Percentiles rank a stretch among this genome's conserved stretches.
phyloP scores from a whole-genome alignment of 2,797 vertebrate species.

The Pangasius macronema region DNA sequence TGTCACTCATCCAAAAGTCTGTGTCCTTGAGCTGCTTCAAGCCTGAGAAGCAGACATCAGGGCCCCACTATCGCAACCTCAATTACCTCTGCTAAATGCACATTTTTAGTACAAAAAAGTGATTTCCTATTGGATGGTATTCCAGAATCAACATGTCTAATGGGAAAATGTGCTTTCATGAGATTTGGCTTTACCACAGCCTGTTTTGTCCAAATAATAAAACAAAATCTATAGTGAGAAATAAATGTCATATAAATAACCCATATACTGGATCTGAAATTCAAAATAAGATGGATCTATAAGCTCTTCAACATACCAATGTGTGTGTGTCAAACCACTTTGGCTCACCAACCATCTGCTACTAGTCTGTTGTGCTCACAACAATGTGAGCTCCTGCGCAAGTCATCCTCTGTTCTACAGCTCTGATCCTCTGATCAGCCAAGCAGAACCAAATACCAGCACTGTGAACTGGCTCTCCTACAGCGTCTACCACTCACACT shows the following conservation, averaged over 20 bases:
- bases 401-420: slow-evolving; percentile 30
- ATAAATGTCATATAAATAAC: background rate
- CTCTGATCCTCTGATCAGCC: slow-evolving; percentile 44
- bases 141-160: background rate
- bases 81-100: slow-evolving; percentile 6
- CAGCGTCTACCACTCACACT: slow-evolving; percentile 6
- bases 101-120: background rate
- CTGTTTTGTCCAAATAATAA: background rate
- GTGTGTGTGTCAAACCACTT: slow-evolving; percentile 13
- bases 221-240: background rate
- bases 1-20: slow-evolving; percentile 37
- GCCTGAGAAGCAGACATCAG: slow-evolving; percentile 40
- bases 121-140: background rate
- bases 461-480: slow-evolving; percentile 35
- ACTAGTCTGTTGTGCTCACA: slow-evolving; percentile 50
- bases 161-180: background rate
- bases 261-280: background rate
- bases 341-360: slow-evolving; percentile 63
- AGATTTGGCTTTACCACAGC: background rate
- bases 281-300: background rate
- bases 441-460: slow-evolving; percentile 50
- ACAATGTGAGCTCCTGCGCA: slow-evolving; percentile 49
- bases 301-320: background rate
- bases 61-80: slow-evolving; percentile 18
- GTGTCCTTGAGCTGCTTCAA: slow-evolving; percentile 33